Evolutionary conservation across 2,113 vertebrate species (phyloP).

Genomic region (Hydropotes inermis): DNA sequence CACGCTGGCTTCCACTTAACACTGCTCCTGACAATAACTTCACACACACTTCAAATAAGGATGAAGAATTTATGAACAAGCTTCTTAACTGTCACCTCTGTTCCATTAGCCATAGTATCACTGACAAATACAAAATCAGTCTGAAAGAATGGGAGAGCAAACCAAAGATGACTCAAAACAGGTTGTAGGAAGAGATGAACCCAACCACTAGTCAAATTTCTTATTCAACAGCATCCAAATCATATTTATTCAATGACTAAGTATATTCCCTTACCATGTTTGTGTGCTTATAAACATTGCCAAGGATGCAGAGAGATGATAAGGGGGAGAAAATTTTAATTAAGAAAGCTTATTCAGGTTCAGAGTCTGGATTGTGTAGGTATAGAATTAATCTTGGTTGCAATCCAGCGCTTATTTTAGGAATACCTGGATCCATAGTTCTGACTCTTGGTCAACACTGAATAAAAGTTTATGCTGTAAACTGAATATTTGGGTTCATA

Average conservation of each 20-base stretch:
- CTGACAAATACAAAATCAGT: neutral
- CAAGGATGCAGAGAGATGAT: neutral
- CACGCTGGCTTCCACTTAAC: neutral
- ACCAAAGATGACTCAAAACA: neutral
- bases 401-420: neutral
- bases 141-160: neutral
- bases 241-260: neutral
- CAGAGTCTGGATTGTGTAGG: neutral
- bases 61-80: neutral
- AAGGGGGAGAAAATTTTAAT: neutral
- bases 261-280: neutral
- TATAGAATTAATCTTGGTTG: neutral
- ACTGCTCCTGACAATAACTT: neutral
- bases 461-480: neutral
- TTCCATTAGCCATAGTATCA: neutral
- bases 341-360: neutral
- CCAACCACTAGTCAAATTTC: neutral
- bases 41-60: neutral
- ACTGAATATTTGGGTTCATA: neutral
- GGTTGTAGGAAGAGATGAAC: neutral
- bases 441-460: neutral
- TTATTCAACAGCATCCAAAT: neutral
- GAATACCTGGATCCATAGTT: neutral
- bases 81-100: neutral
- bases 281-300: neutral